phyloP scores from a whole-genome alignment of 2,888 invertebrate genomes.

The Acanthosepion esculentum region DNA sequence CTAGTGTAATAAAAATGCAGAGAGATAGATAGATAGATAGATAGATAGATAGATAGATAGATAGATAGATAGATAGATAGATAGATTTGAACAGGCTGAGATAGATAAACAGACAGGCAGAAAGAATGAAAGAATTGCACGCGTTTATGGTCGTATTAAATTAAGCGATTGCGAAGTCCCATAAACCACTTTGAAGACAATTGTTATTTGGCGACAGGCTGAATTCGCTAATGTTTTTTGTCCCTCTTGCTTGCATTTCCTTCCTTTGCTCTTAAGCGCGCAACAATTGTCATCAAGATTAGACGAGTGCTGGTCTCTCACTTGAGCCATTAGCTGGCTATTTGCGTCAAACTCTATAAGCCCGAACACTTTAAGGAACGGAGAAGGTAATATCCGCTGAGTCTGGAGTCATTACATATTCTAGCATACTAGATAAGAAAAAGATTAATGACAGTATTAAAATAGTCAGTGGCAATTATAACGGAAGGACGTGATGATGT shows the following conservation, averaged over 20 bases:
- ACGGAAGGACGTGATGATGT: too few relatives aligned
- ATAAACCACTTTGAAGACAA: not conserved
- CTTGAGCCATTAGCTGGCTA: not conserved
- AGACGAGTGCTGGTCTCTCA: not conserved
- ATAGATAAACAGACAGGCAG: too few relatives aligned
- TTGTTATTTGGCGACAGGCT: not conserved
- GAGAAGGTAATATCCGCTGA: not conserved
- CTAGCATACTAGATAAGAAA: not conserved
- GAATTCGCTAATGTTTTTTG: not conserved
- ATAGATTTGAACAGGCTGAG: too few relatives aligned
- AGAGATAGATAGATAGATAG: too few relatives aligned
- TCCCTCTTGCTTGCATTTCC: not conserved
- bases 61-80: too few relatives aligned
- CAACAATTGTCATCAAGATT: constrained; percentile 1
- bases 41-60: too few relatives aligned
- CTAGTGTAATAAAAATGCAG: too few relatives aligned
- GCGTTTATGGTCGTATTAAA: not conserved
- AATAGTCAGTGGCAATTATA: too few relatives aligned
- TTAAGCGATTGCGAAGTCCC: not conserved
- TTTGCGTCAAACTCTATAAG: not conserved
- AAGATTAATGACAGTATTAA: not conserved
- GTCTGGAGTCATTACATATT: not conserved
- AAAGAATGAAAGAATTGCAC: not conserved
- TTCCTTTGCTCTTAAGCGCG: not conserved
- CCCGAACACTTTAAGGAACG: not conserved